Evolutionary conservation across 1,140 invertebrate genomes (phyloP), one percentile per base, ranked within the genome.

Genomic region (Ceratina australensis): DNA sequence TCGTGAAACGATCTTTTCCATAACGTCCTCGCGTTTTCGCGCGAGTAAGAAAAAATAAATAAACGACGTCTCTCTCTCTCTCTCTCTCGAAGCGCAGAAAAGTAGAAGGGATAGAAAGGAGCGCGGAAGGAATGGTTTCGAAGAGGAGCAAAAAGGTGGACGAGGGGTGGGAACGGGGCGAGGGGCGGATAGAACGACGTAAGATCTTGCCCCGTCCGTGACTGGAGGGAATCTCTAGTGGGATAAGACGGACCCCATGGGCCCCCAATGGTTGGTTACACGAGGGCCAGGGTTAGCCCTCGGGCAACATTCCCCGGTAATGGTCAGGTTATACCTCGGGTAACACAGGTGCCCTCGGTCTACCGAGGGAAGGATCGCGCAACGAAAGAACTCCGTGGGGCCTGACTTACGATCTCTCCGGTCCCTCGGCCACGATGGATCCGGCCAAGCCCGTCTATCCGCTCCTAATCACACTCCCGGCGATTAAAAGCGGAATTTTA

Each of bases 251-350:
- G 86, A 75, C 80, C 81, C 81, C 80, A 85, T 86, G 87, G 83
- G 82, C 79, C 86, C 33, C 82, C 69, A 74, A 83, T 81, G 64
- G 81, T 81, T 83, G 75, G 80, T 81, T 83, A 83, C 74, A 80
- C 66, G 78, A 86, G 83, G 86, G 84, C 80, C 87, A 81, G 86
- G 83, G 83, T 89, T 87, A 87, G 89, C 89, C 89, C 84, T 86
- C 79, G 88, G 87, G 90, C 89, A 90, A 87, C 90, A 92, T 92
- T 92, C 91, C 85, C 83, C 87, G 86, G 87, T 92, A 92, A 92
- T 91, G 87, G 89, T 86, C 83, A 86, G 89, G 88, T 89, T 91
- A 88, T 89, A 90, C 88, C 89, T 89, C 83, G 90, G 86, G 90
- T 91, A 92, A 91, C 90, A 90, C 90, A 92, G 91, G 89, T 92